Percentiles rank a stretch among this genome's conserved stretches.
These are phyloP conservation scores for Calypte anna DNA, from an alignment of 2,113 vertebrate species.

Conservation along the genomic window DNA sequence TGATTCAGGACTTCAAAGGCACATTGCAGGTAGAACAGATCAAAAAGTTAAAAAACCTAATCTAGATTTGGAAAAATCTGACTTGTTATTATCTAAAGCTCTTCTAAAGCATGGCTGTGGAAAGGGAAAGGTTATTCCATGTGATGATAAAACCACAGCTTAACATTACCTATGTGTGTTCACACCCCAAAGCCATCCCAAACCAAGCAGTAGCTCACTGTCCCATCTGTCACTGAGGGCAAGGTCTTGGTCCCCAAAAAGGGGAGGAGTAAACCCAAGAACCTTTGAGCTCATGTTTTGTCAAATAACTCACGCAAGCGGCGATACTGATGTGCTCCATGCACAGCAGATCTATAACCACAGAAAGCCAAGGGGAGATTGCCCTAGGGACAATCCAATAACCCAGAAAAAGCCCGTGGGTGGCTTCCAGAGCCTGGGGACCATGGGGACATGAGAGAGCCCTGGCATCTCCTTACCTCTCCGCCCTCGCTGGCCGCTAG, in stretches of 20 bases:
- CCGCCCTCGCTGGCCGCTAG: background rate
- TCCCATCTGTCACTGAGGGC: background rate
- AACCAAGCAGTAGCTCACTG: background rate
- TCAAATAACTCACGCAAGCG: background rate
- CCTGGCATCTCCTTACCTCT: slow-evolving; percentile 43
- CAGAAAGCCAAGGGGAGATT: background rate
- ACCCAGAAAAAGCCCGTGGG: fast-evolving
- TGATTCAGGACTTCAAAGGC: background rate
- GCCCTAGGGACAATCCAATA: background rate
- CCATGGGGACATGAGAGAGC: fast-evolving
- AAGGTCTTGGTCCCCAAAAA: background rate
- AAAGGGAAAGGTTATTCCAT: background rate
- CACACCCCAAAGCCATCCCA: background rate
- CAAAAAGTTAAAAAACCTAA: background rate
- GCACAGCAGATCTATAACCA: background rate
- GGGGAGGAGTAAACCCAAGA: fast-evolving
- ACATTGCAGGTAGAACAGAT: background rate
- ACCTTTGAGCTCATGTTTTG: background rate
- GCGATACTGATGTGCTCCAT: fast-evolving
- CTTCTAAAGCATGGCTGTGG: background rate
- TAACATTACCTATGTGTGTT: background rate
- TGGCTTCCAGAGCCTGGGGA: fast-evolving
- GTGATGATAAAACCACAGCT: background rate
- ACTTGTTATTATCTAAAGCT: no score
- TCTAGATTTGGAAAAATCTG: background rate